Conservation (phyloP, 1,140 invertebrate species). For the Leptinotarsa texana region DNA sequence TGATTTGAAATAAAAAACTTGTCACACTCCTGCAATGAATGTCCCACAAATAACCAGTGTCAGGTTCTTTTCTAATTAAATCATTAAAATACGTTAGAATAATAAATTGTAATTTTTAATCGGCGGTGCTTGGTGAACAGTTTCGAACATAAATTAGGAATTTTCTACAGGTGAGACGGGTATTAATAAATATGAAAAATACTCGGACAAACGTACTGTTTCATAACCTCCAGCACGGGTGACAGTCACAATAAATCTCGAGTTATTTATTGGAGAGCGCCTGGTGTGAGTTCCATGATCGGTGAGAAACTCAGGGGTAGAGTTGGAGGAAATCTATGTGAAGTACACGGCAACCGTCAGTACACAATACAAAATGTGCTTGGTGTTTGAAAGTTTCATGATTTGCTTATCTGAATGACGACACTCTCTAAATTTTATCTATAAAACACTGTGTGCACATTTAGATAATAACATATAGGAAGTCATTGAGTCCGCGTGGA, state of each 20-base stretch:
- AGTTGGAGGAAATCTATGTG: neutral
- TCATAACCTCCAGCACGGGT: conserved; percentile 25
- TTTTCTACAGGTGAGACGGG: conserved; percentile 25
- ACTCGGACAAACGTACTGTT: conserved; percentile 29
- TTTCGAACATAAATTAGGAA: conserved; percentile 21
- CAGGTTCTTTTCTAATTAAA: conserved; percentile 7
- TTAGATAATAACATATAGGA: too few relatives aligned
- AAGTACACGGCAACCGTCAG: neutral
- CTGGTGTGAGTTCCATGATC: conserved; percentile 24
- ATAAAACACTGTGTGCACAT: too few relatives aligned
- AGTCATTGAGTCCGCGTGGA: too few relatives aligned
- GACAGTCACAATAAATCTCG: conserved; percentile 26
- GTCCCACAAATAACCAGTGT: neutral
- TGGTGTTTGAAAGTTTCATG: too few relatives aligned
- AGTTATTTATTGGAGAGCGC: conserved; percentile 25
- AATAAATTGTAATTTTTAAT: conserved; percentile 20
- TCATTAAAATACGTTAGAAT: conserved; percentile 15
- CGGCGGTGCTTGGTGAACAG: conserved; percentile 10
- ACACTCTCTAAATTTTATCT: too few relatives aligned
- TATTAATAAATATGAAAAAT: conserved; percentile 32
- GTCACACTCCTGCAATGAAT: conserved; percentile 14
- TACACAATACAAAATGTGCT: neutral
- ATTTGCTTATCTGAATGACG: too few relatives aligned
- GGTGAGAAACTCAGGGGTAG: conserved; percentile 1
- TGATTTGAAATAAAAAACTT: conserved; percentile 1